Percentiles rank a stretch among this genome's conserved stretches.
phyloP scores from a whole-genome alignment of 2,888 invertebrate species.

The Saturnia pavonia region DNA sequence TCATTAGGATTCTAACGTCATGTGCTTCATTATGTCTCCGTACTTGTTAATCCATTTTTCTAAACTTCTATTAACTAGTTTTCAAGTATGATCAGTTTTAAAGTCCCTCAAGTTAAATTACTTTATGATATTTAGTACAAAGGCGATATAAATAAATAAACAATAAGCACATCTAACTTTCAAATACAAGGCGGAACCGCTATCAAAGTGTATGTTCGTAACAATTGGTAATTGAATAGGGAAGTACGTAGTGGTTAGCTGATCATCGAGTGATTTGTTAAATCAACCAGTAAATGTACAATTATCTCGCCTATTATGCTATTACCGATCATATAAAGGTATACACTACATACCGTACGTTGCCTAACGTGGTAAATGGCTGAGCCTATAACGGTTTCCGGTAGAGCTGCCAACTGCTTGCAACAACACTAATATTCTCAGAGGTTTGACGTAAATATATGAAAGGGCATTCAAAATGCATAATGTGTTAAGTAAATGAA shows the following conservation, averaged over 20 bases:
- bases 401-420: background rate
- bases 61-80: background rate
- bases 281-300: constrained; percentile 13
- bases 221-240: background rate
- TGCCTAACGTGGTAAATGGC: constrained; percentile 8
- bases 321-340: constrained; percentile 4
- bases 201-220: background rate
- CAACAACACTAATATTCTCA: background rate
- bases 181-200: background rate
- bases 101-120: background rate
- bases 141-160: background rate
- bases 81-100: background rate
- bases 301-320: background rate
- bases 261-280: background rate
- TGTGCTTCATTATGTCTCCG: background rate
- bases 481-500: background rate
- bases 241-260: background rate
- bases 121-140: background rate
- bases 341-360: background rate
- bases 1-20: background rate
- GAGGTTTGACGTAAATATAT: background rate
- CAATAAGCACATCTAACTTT: too few relatives aligned
- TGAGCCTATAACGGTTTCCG: background rate
- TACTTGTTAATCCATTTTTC: background rate
- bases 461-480: background rate